These are phyloP conservation scores for Frankliniella fusca DNA, from an alignment of 2,888 invertebrate species.

Conservation along the genomic window DNA sequence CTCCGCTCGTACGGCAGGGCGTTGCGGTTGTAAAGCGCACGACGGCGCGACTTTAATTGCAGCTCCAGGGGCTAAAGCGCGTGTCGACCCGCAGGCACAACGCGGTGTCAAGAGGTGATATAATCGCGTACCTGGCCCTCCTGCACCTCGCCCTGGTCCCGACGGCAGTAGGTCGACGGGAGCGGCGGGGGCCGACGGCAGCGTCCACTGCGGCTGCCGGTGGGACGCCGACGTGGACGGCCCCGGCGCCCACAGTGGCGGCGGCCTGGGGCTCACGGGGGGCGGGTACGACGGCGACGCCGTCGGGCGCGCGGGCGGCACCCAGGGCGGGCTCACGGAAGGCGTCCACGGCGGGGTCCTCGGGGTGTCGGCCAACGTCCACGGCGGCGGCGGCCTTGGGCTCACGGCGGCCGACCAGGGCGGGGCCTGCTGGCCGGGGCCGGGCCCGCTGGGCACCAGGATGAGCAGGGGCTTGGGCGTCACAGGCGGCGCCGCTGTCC, in stretches of 20 bases:
- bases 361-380: neutral
- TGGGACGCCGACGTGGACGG: neutral
- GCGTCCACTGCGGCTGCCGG: neutral
- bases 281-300: neutral
- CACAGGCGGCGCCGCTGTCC: neutral
- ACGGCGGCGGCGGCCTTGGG: neutral
- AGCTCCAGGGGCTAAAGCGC: neutral
- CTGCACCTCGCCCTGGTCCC: neutral
- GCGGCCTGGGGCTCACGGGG: neutral
- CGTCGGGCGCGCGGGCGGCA: neutral
- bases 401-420: neutral
- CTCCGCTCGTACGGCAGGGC: too few relatives aligned
- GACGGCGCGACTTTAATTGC: neutral
- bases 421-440: neutral
- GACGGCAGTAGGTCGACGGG: neutral
- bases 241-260: neutral
- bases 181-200: neutral
- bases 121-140: neutral
- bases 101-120: too few relatives aligned
- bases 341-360: neutral
- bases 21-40: too few relatives aligned
- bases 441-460: neutral
- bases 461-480: neutral
- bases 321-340: neutral
- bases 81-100: neutral